Conservation (phyloP, 2,888 invertebrate genomes). For the Platycheirus rosarum region DNA sequence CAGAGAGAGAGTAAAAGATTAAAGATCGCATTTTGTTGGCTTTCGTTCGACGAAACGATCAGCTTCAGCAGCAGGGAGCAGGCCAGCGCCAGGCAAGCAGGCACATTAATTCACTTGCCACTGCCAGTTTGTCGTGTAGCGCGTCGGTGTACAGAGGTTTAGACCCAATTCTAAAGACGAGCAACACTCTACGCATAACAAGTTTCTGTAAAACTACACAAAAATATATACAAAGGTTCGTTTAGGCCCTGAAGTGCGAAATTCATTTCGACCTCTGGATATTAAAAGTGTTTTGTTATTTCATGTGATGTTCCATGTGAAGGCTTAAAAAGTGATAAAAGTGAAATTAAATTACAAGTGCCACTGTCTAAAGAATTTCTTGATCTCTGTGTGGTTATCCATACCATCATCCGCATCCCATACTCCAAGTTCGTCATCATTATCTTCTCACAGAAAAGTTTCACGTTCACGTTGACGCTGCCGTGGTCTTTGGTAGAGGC, state of each 20-base stretch:
- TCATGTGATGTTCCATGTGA: constrained; percentile 17
- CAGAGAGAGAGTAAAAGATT: constrained; percentile 54
- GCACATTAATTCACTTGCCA: constrained; percentile 61
- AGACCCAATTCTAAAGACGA: constrained; percentile 13
- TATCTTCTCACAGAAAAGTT: constrained; percentile 35
- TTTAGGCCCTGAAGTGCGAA: constrained; percentile 7
- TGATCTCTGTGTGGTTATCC: constrained; percentile 39
- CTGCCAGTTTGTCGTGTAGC: constrained; percentile 68
- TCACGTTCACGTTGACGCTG: constrained; percentile 25
- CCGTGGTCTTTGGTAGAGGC: constrained; percentile 31
- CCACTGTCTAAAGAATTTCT: constrained; percentile 53
- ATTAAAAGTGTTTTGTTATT: constrained; percentile 9
- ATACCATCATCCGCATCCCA: constrained; percentile 37
- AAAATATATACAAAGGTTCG: constrained; percentile 33
- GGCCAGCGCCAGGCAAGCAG: constrained; percentile 12
- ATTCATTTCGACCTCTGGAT: constrained; percentile 5
- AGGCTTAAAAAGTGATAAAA: constrained; percentile 59
- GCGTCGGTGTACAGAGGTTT: constrained; percentile 58
- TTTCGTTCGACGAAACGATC: constrained; percentile 10
- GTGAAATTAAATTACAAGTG: constrained; percentile 69
- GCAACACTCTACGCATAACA: constrained; percentile 26
- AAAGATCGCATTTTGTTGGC: constrained; percentile 49
- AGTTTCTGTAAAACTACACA: constrained; percentile 19
- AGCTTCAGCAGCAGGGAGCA: constrained; percentile 3
- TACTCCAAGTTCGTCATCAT: constrained; percentile 15